Evolutionary conservation across 2,888 invertebrate species (phyloP).

Genomic region (Ormyrus thymus): DNA sequence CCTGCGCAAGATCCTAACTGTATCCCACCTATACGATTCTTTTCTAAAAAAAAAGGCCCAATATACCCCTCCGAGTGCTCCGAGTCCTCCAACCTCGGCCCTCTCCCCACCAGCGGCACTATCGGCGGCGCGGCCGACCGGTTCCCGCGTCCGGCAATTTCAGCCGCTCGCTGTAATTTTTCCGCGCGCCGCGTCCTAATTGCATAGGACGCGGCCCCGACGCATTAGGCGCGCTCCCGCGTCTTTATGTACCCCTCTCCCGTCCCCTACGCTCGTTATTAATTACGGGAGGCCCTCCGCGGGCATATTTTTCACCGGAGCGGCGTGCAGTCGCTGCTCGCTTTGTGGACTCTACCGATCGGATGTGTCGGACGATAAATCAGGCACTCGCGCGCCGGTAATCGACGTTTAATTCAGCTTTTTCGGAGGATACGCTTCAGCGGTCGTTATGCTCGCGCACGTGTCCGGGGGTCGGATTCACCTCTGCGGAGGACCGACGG

Average conservation of each 20-base stretch:
- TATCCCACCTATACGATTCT: too few species aligned
- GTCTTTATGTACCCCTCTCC: not conserved
- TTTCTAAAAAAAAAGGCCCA: too few species aligned
- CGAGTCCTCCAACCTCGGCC: too few species aligned
- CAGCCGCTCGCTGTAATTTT: constrained; percentile 17
- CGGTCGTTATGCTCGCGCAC: too few species aligned
- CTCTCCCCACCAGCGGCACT: too few species aligned
- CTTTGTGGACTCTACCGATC: too few species aligned
- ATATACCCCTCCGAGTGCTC: too few species aligned
- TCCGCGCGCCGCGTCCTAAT: constrained; percentile 24
- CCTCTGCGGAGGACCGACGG: not conserved
- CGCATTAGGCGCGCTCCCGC: constrained; percentile 9
- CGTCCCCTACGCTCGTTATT: constrained; percentile 7
- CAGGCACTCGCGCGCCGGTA: not conserved
- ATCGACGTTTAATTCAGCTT: constrained; percentile 5
- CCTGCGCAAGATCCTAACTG: too few species aligned
- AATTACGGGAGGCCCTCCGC: constrained; percentile 1
- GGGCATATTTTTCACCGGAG: not conserved
- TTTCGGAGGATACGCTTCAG: not conserved
- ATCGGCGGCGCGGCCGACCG: too few species aligned
- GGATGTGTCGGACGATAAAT: constrained; percentile 31
- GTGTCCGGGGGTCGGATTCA: too few species aligned
- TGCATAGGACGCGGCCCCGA: constrained; percentile 9
- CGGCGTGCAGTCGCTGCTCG: too few species aligned
- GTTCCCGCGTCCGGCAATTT: too few species aligned